Conservation (phyloP, 2,888 invertebrate genomes). For the Epiblema foenella region DNA sequence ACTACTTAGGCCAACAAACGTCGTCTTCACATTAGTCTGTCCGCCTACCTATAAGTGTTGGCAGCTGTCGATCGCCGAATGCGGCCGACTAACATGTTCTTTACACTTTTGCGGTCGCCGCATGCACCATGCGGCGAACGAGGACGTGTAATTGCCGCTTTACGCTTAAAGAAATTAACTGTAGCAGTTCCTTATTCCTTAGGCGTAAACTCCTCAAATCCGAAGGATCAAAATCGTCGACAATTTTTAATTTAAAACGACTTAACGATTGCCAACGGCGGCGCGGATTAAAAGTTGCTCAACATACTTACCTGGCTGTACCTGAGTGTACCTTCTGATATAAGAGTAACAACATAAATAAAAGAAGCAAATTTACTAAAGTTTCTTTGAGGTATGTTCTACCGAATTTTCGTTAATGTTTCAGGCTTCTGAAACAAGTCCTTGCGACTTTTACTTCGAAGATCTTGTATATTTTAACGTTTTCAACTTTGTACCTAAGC, state of each 20-base stretch:
- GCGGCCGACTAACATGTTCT: too few relatives aligned
- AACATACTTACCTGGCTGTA: slow-evolving; percentile 51
- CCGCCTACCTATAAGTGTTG: too few relatives aligned
- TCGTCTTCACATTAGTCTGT: too few relatives aligned
- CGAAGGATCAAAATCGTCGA: slow-evolving; percentile 60
- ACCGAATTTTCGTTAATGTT: slow-evolving; percentile 30
- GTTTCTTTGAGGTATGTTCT: slow-evolving; percentile 27
- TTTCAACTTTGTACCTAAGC: slow-evolving; percentile 28
- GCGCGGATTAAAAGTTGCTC: slow-evolving; percentile 69
- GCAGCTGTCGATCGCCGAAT: too few relatives aligned
- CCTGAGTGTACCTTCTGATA: slow-evolving; percentile 37
- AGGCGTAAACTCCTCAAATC: slow-evolving; percentile 60
- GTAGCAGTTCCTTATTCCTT: slow-evolving; percentile 51
- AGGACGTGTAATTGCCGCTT: too few relatives aligned
- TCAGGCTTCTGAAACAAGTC: slow-evolving; percentile 18
- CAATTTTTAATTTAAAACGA: slow-evolving; percentile 78
- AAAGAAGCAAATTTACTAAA: slow-evolving; percentile 45
- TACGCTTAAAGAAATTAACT: background rate
- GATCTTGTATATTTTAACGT: slow-evolving; percentile 23
- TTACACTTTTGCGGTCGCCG: too few relatives aligned
- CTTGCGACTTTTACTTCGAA: slow-evolving; percentile 21
- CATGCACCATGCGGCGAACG: too few relatives aligned
- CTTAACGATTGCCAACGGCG: slow-evolving; percentile 71
- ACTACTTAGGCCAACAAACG: too few relatives aligned
- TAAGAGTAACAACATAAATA: slow-evolving; percentile 56